These are phyloP conservation scores for Peromyscus eremicus DNA, from an alignment of 2,797 vertebrate genomes.

Conservation along the genomic window DNA sequence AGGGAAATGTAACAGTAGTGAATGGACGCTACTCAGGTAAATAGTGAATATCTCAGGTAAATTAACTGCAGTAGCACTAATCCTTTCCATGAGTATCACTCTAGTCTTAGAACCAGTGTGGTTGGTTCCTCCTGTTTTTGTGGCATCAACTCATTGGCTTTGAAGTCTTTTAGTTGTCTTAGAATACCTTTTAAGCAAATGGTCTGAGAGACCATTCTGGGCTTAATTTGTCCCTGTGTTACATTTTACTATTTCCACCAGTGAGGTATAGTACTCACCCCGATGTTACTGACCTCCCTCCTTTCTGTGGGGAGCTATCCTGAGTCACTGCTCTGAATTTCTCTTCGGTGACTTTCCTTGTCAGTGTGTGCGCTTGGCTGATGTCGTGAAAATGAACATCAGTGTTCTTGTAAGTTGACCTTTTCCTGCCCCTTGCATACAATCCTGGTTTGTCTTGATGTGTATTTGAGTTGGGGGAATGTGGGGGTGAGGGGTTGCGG, in stretches of 20 bases:
- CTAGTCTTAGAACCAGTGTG: not conserved
- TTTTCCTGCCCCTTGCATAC: not conserved
- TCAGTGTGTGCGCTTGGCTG: not conserved
- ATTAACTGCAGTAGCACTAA: no score
- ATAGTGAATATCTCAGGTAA: not conserved
- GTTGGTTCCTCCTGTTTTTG: not conserved
- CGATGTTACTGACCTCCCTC: fast-evolving
- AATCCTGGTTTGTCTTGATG: constrained; percentile 64
- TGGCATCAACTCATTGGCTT: constrained; percentile 7
- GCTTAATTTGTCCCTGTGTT: not conserved
- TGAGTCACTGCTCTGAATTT: not conserved
- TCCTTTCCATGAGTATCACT: not conserved
- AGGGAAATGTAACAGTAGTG: not conserved
- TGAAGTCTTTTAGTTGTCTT: not conserved
- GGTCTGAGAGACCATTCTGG: not conserved
- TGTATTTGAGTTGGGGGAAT: not conserved
- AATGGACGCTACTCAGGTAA: no score
- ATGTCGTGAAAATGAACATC: not conserved
- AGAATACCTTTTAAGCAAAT: constrained; percentile 6
- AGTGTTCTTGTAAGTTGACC: constrained; percentile 52
- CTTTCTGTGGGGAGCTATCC: not conserved
- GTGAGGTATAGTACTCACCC: not conserved
- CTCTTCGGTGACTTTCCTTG: not conserved
- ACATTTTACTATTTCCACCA: not conserved
- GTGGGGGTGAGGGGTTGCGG: fast-evolving